phyloP scores from a whole-genome alignment of 2,888 invertebrate genomes.

The Cheilosia impressa region DNA sequence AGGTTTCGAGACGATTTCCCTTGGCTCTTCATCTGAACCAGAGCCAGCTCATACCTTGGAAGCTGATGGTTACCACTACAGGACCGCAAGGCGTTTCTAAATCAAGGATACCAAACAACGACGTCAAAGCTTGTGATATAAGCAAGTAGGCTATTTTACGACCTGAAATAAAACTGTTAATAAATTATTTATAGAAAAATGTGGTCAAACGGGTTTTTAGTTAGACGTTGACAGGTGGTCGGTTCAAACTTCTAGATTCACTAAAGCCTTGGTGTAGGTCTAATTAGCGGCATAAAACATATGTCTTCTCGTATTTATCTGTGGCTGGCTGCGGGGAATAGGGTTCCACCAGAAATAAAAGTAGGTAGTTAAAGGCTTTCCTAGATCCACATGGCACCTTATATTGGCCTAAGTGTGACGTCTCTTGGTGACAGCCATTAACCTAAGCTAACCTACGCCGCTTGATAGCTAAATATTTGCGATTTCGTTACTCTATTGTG shows the following conservation, averaged over 20 bases:
- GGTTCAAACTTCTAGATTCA: neutral
- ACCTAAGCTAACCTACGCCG: neutral
- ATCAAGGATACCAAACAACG: neutral
- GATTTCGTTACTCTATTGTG: too few species aligned
- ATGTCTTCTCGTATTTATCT: too few species aligned
- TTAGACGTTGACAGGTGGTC: neutral
- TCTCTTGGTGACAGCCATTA: neutral
- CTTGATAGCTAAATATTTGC: conserved; percentile 19
- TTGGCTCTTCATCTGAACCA: conserved; percentile 18
- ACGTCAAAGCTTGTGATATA: conserved; percentile 17
- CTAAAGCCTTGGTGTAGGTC: too few species aligned
- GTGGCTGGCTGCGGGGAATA: too few species aligned
- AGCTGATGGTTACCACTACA: conserved; percentile 68
- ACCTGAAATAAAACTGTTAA: conserved; percentile 22
- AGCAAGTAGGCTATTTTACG: conserved; percentile 35
- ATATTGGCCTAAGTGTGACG: too few species aligned
- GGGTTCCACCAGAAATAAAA: too few species aligned
- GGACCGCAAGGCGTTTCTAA: conserved; percentile 57
- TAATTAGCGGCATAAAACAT: too few species aligned
- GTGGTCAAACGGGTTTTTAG: neutral
- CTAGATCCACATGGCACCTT: too few species aligned
- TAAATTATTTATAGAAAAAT: conserved; percentile 50
- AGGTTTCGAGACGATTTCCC: neutral
- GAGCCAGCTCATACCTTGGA: conserved; percentile 59
- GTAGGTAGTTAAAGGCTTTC: too few species aligned